Conservation (phyloP, 2,113 vertebrate species). For the Leucoraja erinaceus region DNA sequence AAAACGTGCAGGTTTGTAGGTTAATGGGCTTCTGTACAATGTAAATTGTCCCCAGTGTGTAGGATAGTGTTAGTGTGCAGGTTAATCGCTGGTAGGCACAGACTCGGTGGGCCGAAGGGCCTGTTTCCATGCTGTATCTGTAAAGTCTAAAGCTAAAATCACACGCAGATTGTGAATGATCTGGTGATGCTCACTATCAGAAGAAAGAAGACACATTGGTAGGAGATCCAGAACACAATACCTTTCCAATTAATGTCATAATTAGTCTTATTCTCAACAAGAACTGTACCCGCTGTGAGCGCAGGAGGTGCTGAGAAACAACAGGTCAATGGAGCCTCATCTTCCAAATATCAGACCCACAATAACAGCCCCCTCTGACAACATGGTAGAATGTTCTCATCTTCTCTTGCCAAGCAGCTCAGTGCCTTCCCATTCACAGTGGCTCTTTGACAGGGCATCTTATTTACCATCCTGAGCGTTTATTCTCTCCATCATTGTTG, state of each 20-base stretch:
- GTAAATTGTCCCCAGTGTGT: too few species aligned
- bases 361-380: background rate
- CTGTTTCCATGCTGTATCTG: background rate
- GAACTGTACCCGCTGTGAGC: background rate
- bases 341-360: background rate
- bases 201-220: background rate
- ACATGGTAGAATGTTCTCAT: background rate
- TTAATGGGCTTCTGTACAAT: too few species aligned
- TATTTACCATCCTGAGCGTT: too few species aligned
- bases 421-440: too few species aligned
- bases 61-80: too few species aligned
- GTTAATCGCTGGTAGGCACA: too few species aligned
- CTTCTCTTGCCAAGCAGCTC: too few species aligned
- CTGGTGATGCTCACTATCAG: background rate
- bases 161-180: background rate
- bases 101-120: too few species aligned
- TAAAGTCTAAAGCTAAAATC: background rate
- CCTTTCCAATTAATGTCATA: background rate
- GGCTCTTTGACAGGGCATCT: too few species aligned
- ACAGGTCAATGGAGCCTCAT: background rate
- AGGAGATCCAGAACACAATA: background rate
- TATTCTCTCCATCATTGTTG: too few species aligned
- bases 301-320: background rate
- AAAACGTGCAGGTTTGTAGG: too few species aligned
- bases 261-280: background rate